Conservation (phyloP, 2,797 vertebrate genomes). For the Phaenicophaeus curvirostris region DNA sequence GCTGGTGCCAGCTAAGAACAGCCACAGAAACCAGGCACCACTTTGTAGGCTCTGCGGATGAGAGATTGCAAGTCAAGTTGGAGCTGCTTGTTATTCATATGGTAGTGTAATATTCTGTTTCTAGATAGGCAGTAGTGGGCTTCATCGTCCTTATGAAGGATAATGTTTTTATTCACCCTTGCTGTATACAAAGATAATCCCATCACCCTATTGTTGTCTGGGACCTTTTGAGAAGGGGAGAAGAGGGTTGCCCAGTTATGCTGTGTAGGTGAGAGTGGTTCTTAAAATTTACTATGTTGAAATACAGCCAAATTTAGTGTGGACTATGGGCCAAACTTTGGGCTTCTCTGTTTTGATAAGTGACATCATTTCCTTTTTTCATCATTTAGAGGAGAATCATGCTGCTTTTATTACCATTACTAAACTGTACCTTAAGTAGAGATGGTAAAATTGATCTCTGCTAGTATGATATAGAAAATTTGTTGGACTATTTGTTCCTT, state of each 20-base stretch:
- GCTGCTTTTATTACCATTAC: neutral
- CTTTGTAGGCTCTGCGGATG: neutral
- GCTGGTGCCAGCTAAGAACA: too few relatives aligned
- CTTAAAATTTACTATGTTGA: neutral
- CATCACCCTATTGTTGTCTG: neutral
- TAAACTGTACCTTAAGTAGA: neutral
- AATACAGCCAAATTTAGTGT: neutral
- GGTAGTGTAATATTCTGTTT: rapidly evolving
- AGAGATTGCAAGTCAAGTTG: neutral
- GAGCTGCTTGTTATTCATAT: neutral
- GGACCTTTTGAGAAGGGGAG: neutral
- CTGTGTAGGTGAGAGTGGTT: neutral
- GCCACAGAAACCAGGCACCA: rapidly evolving
- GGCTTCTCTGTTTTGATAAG: neutral
- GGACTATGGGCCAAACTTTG: neutral
- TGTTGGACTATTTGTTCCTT: neutral
- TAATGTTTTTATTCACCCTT: neutral
- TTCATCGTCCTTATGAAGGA: neutral
- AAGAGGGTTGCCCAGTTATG: neutral
- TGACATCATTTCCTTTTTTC: neutral
- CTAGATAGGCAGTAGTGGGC: neutral
- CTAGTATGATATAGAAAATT: neutral
- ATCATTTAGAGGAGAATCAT: neutral
- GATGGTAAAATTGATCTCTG: neutral
- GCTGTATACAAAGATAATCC: neutral